Evolutionary conservation across 2,797 vertebrate species (phyloP).

Genomic region (Lagocephalus sceleratus): DNA sequence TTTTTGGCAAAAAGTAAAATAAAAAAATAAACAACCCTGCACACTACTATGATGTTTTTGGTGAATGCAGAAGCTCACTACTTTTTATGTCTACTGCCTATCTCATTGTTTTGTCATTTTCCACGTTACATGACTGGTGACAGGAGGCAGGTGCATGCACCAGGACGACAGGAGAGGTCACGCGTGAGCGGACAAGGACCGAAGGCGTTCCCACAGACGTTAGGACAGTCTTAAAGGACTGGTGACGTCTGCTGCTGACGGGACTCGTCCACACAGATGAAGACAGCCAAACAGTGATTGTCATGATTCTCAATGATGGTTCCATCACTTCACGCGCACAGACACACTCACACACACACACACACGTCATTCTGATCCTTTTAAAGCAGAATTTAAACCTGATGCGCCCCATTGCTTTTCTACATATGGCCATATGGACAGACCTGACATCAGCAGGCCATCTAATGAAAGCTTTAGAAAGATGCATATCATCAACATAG

Average conservation of each 20-base stretch:
- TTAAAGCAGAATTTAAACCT: conserved; percentile 4
- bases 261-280: neutral
- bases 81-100: too few species aligned
- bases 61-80: too few species aligned
- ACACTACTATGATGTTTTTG: too few species aligned
- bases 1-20: too few species aligned
- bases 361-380: conserved; percentile 3
- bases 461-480: neutral
- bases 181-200: neutral
- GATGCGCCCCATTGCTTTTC: neutral
- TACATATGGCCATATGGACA: conserved; percentile 2
- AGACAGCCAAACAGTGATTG: conserved; percentile 1
- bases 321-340: neutral
- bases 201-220: conserved; percentile 20
- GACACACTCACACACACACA: too few species aligned
- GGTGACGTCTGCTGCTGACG: neutral
- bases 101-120: too few species aligned
- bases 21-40: too few species aligned
- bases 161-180: neutral
- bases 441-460: neutral
- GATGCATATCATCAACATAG: too few species aligned
- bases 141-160: neutral
- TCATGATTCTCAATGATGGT: conserved; percentile 28
- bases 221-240: neutral
- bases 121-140: too few species aligned